phyloP scores from a whole-genome alignment of 2,113 vertebrate genomes.

The Alces alces region DNA sequence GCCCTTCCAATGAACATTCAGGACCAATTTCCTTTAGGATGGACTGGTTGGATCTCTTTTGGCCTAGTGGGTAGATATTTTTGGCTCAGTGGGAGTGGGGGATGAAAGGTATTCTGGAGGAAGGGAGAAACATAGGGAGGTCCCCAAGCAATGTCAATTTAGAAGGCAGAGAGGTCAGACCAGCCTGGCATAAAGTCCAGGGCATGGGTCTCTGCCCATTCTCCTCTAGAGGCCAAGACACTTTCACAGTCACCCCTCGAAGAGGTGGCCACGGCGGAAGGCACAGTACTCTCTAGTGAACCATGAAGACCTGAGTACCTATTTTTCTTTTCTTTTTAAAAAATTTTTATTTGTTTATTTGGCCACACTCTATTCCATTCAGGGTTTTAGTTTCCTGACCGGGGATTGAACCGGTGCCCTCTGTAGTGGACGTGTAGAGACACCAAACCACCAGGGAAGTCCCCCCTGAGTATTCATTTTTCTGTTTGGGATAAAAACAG shows the following conservation, averaged over 20 bases:
- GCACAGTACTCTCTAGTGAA: background rate
- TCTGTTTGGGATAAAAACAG: background rate
- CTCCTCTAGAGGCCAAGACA: background rate
- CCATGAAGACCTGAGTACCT: accelerated
- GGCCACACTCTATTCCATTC: background rate
- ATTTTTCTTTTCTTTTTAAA: background rate
- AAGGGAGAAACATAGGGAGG: too few species aligned
- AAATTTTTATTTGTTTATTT: background rate
- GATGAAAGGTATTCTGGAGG: background rate
- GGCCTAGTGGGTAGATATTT: accelerated
- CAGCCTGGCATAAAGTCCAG: accelerated
- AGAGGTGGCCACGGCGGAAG: accelerated
- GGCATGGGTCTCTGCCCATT: accelerated
- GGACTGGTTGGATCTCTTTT: background rate
- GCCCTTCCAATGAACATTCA: background rate
- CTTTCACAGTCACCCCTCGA: accelerated
- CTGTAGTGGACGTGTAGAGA: background rate
- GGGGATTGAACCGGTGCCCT: background rate
- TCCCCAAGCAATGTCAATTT: background rate
- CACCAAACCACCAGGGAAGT: accelerated
- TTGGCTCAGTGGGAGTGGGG: background rate
- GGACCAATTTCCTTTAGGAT: background rate
- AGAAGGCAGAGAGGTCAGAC: background rate
- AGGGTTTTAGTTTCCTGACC: background rate
- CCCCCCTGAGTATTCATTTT: accelerated